phyloP scores from a whole-genome alignment of 2,797 vertebrate species.

The Pangasius macronema region DNA sequence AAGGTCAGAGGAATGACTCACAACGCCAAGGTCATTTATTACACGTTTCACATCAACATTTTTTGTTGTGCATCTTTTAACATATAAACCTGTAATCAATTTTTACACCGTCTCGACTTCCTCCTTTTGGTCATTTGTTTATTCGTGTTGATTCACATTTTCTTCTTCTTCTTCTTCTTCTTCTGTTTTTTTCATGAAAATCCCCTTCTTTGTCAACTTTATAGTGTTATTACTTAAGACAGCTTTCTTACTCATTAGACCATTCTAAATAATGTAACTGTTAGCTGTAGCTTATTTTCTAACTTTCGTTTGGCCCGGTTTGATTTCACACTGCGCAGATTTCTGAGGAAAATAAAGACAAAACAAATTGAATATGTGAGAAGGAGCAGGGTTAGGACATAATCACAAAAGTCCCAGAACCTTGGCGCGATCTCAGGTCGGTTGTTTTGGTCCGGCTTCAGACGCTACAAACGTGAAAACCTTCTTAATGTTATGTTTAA shows the following conservation, averaged over 20 bases:
- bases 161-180: neutral
- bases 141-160: neutral
- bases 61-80: too few species aligned
- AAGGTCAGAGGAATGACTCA: neutral
- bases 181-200: neutral
- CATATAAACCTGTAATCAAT: too few species aligned
- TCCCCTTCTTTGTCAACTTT: neutral
- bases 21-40: neutral
- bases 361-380: neutral
- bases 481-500: neutral
- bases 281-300: neutral
- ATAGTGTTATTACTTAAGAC: neutral
- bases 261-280: neutral
- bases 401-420: neutral
- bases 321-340: neutral
- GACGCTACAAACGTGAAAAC: neutral
- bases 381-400: neutral
- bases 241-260: neutral
- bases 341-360: neutral
- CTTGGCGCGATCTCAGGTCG: neutral
- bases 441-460: neutral
- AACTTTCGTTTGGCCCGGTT: neutral
- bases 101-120: too few species aligned
- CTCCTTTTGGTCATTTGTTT: too few species aligned
- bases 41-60: conserved; percentile 7